Base-by-base conservation (phyloP, 2,113 vertebrate genomes). In the Dolichallabes microphthalmus region DNA sequence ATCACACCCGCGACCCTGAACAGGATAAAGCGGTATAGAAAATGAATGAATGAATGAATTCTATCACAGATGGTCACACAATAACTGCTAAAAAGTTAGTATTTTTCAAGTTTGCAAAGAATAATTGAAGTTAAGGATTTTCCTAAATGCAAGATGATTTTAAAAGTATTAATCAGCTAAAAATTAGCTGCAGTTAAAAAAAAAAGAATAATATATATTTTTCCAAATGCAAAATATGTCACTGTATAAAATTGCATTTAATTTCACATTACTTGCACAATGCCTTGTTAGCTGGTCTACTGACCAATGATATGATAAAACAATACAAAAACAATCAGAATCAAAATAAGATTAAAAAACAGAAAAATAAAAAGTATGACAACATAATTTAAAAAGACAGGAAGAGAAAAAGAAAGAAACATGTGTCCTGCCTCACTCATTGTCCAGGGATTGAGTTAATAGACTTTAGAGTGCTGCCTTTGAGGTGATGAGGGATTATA, bases 341-440 rank as follows among this genome's bases (percentile, higher is more conserved):
- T 15, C 69, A 63, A 30, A 39, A n/a, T 2, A 19, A 17, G 45
- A 52, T 80, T 71, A 53, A 61, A 52, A 4, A 15, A 10, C 0
- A 35, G 10, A 30, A 17, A 73, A 13, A 61, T 10, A 39, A 15
- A 57, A 83, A 17, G 1, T 20, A 39, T 25, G 71, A n/a, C n/a
- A 35, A 61, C 9, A 80, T 71, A 85, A 27, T 35, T 53, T 52
- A 13, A 55, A 55, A 32, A 35, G 58, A 14, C 17, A 64, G 11
- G 27, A n/a, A 32, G 15, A 74, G 58, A 60, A 63, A 76, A 30
- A 35, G 64, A 74, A 52, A 61, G 30, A 85, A 81, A 82, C 89
- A 90, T 63, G 77, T 86, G 87, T 88, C 35, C 66, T 79, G 66
- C 85, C 64, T 90, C 89, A 76, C 69, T 90, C 87, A 84, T 66